A percentile compares a stretch with the other conserved stretches of the same genome.
Conservation (phyloP, 2,888 invertebrate species). For the Anodontia alba region DNA sequence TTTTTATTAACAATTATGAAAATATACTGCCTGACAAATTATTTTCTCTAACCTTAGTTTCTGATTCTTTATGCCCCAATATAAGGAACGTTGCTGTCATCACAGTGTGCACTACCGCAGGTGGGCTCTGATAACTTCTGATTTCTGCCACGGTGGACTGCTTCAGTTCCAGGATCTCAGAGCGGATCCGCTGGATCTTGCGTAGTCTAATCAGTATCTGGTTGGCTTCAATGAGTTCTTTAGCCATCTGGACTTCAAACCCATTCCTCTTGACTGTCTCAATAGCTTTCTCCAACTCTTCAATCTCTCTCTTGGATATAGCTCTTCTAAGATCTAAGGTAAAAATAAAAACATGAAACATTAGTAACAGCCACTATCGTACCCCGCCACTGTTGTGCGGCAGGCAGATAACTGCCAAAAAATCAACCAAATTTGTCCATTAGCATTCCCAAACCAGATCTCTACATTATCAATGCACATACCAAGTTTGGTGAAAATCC, state of each 20-base stretch:
- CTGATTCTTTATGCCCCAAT: slow-evolving; percentile 81
- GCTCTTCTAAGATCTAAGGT: slow-evolving; percentile 77
- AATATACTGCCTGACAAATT: too few species aligned
- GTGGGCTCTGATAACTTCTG: slow-evolving; percentile 82
- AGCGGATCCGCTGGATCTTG: slow-evolving; percentile 74
- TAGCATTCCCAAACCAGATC: too few species aligned
- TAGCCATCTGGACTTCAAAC: slow-evolving; percentile 77
- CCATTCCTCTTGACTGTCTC: slow-evolving; percentile 79
- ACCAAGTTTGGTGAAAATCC: too few species aligned
- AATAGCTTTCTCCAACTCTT: slow-evolving; percentile 81
- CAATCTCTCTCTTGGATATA: slow-evolving; percentile 77
- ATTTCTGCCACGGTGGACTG: slow-evolving; percentile 84
- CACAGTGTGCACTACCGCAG: slow-evolving; percentile 80
- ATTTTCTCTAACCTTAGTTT: slow-evolving; percentile 77
- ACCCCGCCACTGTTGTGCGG: too few species aligned
- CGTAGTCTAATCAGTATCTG: slow-evolving; percentile 72
- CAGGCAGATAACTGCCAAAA: too few species aligned
- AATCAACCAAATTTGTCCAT: too few species aligned
- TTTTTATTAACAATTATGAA: too few species aligned
- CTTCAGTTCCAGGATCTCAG: slow-evolving; percentile 79
- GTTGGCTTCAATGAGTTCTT: slow-evolving; percentile 79
- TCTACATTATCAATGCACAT: too few species aligned
- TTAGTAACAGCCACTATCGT: too few species aligned
- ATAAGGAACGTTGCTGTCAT: slow-evolving; percentile 83
- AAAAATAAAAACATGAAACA: too few species aligned